These are phyloP conservation scores for Hypocryptadius cinnamomeus DNA, from an alignment of 2,113 vertebrate genomes.

Conservation along the genomic window DNA sequence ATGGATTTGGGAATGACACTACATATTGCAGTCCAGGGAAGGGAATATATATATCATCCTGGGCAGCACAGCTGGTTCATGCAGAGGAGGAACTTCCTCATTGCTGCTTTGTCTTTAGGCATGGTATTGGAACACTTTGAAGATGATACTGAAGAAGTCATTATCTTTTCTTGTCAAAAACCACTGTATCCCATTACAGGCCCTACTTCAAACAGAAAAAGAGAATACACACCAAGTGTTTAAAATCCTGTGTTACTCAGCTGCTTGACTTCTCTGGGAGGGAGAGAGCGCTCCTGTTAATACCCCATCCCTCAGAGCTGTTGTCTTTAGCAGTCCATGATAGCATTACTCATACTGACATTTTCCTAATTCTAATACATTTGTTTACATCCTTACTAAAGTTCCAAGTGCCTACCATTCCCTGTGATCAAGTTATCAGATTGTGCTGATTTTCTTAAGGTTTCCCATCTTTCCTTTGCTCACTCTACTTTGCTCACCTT, in stretches of 20 bases:
- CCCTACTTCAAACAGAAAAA: not conserved
- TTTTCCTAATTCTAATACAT: not conserved
- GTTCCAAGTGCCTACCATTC: not conserved
- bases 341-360: not conserved
- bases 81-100: not conserved
- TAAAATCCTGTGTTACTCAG: not conserved
- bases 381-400: not conserved
- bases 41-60: not conserved
- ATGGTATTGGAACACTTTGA: not conserved
- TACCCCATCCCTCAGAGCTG: not conserved
- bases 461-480: not conserved
- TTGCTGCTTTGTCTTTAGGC: not conserved
- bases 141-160: not conserved
- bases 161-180: not conserved
- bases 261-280: not conserved
- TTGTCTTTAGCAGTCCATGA: not conserved
- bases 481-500: not conserved
- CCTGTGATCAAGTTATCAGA: not conserved
- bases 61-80: not conserved
- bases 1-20: not conserved
- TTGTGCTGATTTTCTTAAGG: not conserved
- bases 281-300: not conserved
- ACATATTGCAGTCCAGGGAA: not conserved
- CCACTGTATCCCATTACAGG: not conserved
- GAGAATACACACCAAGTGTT: not conserved